Conservation (phyloP, 2,113 vertebrate genomes). For the Pycnonotus jocosus region DNA sequence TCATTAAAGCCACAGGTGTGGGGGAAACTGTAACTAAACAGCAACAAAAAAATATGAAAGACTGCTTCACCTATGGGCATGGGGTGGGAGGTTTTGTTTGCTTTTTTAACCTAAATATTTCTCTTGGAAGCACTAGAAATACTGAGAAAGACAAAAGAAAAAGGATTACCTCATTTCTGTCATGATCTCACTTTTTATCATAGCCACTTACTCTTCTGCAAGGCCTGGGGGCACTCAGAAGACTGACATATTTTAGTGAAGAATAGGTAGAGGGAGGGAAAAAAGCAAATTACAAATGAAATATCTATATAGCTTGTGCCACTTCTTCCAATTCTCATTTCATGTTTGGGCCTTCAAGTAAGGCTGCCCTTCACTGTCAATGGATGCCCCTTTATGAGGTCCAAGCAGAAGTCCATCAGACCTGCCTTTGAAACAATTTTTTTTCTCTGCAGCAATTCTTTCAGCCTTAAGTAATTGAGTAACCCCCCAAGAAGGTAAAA, state of each 20-base stretch:
- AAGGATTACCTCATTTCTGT: slow-evolving; percentile 40
- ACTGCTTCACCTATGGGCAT: neutral
- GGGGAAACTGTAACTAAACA: neutral
- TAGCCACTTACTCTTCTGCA: neutral
- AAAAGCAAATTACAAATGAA: neutral
- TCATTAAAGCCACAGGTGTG: slow-evolving; percentile 32
- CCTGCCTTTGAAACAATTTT: neutral
- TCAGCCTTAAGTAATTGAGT: neutral
- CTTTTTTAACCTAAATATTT: slow-evolving; percentile 53
- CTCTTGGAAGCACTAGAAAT: slow-evolving; percentile 30
- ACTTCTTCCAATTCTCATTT: neutral
- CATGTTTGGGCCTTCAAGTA: neutral
- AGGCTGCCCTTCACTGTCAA: neutral
- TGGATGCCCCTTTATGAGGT: neutral
- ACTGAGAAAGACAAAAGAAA: neutral
- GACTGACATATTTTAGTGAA: neutral
- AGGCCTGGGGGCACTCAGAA: neutral
- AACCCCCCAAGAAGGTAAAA: neutral
- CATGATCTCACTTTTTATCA: slow-evolving; percentile 38
- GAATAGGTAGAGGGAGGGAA: neutral
- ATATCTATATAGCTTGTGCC: neutral
- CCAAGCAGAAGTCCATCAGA: neutral
- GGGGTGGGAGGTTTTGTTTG: neutral
- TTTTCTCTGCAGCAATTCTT: neutral
- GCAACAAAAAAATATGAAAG: slow-evolving; percentile 35